phyloP scores from a whole-genome alignment of 2,888 invertebrate species.

The Agrochola circellaris region DNA sequence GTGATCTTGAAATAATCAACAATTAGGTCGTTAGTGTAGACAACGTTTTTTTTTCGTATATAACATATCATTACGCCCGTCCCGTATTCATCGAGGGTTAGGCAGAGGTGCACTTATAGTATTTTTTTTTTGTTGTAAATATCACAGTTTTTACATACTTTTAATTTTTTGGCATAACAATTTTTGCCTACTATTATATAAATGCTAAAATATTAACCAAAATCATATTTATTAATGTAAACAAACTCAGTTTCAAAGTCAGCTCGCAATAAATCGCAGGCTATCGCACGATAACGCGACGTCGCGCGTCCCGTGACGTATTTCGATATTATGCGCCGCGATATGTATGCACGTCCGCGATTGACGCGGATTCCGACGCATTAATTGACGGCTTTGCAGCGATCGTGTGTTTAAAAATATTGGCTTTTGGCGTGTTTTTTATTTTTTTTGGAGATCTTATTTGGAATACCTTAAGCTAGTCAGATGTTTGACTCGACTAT shows the following conservation, averaged over 20 bases:
- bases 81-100: too few species aligned
- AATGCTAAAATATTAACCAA: not conserved
- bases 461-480: not conserved
- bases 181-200: not conserved
- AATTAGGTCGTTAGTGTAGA: not conserved
- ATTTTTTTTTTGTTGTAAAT: not conserved
- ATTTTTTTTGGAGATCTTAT: too few species aligned
- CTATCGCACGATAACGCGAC: constrained; percentile 71
- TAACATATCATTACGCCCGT: too few species aligned
- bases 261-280: constrained; percentile 72
- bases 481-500: not conserved
- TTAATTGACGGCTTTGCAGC: constrained; percentile 58
- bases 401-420: constrained; percentile 39
- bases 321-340: constrained; percentile 70
- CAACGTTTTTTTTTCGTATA: not conserved
- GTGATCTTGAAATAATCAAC: not conserved
- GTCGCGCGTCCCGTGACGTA: constrained; percentile 68
- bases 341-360: constrained; percentile 53
- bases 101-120: too few species aligned
- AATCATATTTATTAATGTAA: constrained; percentile 34
- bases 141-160: not conserved
- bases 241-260: constrained; percentile 47
- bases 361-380: constrained; percentile 57
- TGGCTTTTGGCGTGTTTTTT: constrained; percentile 7
- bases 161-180: not conserved